Evolutionary conservation across 2,797 vertebrate genomes (phyloP).

Genomic region (Fringilla coelebs): DNA sequence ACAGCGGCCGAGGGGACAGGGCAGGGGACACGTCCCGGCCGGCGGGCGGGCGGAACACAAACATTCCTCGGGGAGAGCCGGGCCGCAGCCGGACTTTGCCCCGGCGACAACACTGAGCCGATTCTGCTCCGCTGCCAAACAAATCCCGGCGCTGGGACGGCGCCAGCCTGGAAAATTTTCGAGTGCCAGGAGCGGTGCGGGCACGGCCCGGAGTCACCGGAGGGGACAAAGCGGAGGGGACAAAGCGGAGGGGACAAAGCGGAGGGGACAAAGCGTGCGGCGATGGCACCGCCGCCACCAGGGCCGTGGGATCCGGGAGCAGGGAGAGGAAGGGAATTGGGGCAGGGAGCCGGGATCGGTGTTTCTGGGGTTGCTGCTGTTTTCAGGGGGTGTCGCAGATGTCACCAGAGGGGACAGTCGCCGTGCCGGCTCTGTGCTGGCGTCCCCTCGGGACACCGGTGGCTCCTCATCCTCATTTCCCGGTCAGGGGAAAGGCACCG

Average conservation of each 20-base stretch:
- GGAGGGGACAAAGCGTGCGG: background rate
- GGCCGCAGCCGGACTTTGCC: background rate
- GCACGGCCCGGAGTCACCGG: background rate
- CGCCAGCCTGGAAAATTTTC: slow-evolving; percentile 1
- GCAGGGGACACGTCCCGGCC: background rate
- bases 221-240: background rate
- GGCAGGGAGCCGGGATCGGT: background rate
- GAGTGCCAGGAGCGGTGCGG: background rate
- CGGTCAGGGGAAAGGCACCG: accelerated
- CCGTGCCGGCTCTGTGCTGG: background rate
- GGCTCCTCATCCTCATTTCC: background rate
- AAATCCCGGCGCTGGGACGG: background rate
- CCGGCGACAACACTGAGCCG: background rate
- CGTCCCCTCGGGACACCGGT: accelerated
- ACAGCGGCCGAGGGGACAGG: background rate
- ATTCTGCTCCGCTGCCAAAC: background rate
- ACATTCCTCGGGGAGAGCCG: background rate
- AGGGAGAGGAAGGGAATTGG: background rate
- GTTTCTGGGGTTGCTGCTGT: background rate
- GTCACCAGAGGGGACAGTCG: background rate
- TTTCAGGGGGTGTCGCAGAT: background rate
- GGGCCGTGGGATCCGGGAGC: too few species aligned
- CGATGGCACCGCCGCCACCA: background rate
- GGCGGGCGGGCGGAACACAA: background rate
- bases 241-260: too few species aligned